Evolutionary conservation across 2,113 vertebrate genomes (phyloP), one percentile per base, ranked within the genome.

Genomic region (Choloepus hoffmanni): DNA sequence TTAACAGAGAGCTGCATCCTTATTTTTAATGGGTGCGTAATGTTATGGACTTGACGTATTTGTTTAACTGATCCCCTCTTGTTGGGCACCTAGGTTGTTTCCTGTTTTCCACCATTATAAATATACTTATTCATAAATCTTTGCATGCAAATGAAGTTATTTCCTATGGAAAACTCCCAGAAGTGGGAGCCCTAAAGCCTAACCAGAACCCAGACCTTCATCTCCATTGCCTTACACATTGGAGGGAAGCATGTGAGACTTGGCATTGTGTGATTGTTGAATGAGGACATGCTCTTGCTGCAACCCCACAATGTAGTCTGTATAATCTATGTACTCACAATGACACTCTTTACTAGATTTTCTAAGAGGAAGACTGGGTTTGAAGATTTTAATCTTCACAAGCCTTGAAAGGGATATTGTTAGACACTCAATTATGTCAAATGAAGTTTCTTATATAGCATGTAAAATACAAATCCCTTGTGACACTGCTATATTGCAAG

Each of bases 221-320:
- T 60, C 33, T 14, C 63, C 36, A 30, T 3, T 18, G 16, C 63
- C 53, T 33, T 2, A 26, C 58, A n/a, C 3, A 0, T 19, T 62
- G 30, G 0, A 0, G 6, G 53, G 53, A 53, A 24, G 55, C 8
- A 15, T 8, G 6, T 3, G 73, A 43, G n/a, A n/a, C 40, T 50
- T 16, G 77, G 33, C 13, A 2, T 50, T 19, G 4, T 1, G 6
- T 5, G 24, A 12, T 65, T 33, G 5, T 4, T 23, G 26, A 12
- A 24, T 3, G 15, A 8, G 68, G 36, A 28, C 3, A 5, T 3
- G 3, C 12, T 53, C 73, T 50, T 50, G 53, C 36, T 50, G 53
- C 16, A 48, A 65, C 68, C 36, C 72, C 23, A 50, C 2, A 23
- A 28, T 1, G 18, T 8, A 8, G 26, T 30, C 72, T 11, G 7